Conservation (phyloP, 1,140 invertebrate genomes). For the Piezodorus guildinii region DNA sequence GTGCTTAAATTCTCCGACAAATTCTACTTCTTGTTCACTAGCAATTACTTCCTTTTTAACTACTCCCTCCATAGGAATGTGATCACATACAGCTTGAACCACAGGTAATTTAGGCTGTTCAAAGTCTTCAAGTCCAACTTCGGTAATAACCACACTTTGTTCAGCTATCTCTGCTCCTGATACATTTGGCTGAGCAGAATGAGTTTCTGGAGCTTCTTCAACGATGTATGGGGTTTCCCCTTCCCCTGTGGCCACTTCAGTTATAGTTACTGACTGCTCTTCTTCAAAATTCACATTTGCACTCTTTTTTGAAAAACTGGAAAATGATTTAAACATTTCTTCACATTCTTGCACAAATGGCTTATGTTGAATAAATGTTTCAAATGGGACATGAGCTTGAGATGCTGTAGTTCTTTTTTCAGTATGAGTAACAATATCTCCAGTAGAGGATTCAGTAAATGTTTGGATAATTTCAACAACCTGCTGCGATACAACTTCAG, state of each 20-base stretch:
- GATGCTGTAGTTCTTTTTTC: constrained; percentile 30
- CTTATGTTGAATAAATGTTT: constrained; percentile 32
- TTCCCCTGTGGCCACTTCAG: constrained; percentile 36
- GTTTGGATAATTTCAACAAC: constrained; percentile 26
- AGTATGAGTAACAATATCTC: constrained; percentile 23
- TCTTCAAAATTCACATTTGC: constrained; percentile 36
- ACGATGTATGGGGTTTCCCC: constrained; percentile 33
- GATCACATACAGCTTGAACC: constrained; percentile 32
- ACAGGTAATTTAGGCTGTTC: constrained; percentile 24
- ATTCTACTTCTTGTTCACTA: constrained; percentile 31
- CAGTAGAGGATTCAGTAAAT: constrained; percentile 23
- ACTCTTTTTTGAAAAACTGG: constrained; percentile 17
- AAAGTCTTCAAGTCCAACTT: constrained; percentile 31
- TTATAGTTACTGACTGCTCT: constrained; percentile 37
- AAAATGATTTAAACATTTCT: constrained; percentile 20
- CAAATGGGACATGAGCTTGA: constrained; percentile 31
- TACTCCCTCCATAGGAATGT: constrained; percentile 31
- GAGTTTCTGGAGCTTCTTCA: constrained; percentile 37
- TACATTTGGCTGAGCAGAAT: constrained; percentile 19
- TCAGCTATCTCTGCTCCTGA: constrained; percentile 33
- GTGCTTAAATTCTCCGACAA: constrained; percentile 27
- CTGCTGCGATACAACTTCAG: constrained; percentile 23
- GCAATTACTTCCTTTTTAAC: constrained; percentile 29
- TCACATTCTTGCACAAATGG: constrained; percentile 30
- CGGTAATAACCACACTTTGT: constrained; percentile 32